A percentile compares a stretch with the other conserved stretches of the same genome.
These are phyloP conservation scores for Drosophila sproati DNA, from an alignment of 1,140 invertebrate species.

Conservation along the genomic window DNA sequence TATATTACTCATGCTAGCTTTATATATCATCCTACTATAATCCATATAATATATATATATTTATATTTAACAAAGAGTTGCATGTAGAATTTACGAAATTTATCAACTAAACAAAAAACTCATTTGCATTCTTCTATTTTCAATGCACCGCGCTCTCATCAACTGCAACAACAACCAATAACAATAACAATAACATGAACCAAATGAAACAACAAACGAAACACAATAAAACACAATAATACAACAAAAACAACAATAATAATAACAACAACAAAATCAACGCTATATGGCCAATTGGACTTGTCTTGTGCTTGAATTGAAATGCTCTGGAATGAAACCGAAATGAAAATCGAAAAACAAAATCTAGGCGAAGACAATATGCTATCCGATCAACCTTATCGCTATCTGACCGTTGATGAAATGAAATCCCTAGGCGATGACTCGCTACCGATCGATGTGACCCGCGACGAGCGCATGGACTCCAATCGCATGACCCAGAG, in stretches of 20 bases:
- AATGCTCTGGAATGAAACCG: constrained; percentile 72
- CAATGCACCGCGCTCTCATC: constrained; percentile 74
- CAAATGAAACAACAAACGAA: constrained; percentile 43
- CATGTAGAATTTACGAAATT: constrained; percentile 70
- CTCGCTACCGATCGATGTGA: constrained; percentile 96
- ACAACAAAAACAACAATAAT: constrained; percentile 44
- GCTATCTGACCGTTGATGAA: constrained; percentile 96
- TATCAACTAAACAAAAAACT: constrained; percentile 87
- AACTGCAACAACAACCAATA: constrained; percentile 62
- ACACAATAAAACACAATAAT: constrained; percentile 44
- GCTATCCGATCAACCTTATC: constrained; percentile 95
- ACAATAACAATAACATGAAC: constrained; percentile 28
- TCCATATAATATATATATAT: constrained; percentile 26
- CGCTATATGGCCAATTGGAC: constrained; percentile 75
- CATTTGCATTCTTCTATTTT: constrained; percentile 79
- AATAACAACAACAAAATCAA: constrained; percentile 46
- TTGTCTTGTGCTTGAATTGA: constrained; percentile 78
- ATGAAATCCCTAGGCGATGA: constrained; percentile 98
- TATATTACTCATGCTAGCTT: constrained; percentile 69
- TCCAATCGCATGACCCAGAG: constrained; percentile 86
- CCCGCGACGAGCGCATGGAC: constrained; percentile 93
- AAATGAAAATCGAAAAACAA: constrained; percentile 60
- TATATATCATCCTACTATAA: constrained; percentile 57
- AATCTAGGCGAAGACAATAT: constrained; percentile 93
- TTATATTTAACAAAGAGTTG: constrained; percentile 34